Base-by-base conservation (phyloP, 35 echinoderm and acorn worm species). In the Apostichopus japonicus region DNA sequence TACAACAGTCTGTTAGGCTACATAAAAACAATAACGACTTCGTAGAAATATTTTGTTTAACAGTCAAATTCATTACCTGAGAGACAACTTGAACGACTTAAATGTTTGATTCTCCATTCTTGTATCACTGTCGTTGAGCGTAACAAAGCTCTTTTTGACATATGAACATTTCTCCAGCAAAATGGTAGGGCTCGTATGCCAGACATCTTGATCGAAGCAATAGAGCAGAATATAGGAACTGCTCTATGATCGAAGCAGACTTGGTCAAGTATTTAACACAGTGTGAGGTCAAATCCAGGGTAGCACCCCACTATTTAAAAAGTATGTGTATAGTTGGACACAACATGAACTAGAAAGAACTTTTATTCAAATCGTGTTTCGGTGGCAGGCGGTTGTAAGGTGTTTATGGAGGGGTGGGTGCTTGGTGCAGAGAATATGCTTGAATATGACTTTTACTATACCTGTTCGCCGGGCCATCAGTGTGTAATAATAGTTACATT, bases 151-250 rank as follows among this genome's bases (percentile, higher is more conserved):
- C 6, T 23, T 84, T 84, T 53, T 2, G 81, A 57, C 57, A 84
- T 22, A 84, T 23, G 81, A 54, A 8, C 15, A 84, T 57, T 84
- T 57, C 54, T 84, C 81, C 54, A 57, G 81, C 55, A 84, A 57
- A 57, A 21, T 17, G 81, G 19, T 84, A 55, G 71, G 71, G 71
- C 17, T 19, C 71, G 71, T 21, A 15, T 23, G n/a, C 71, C 17
- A 14, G 17, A 75, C 71, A 75, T 75, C 71, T 75, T 75, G 71
- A 75, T 67, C 19, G 11, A 67, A 67, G 11, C 11, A 67, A 11
- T 67, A 15, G 63, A 67, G 63, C 19, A 11, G 19, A 67, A 19
- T 19, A 67, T 15, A 19, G 63, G 33, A 44, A 44, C 33, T 44
- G 33, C 1, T 3, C 2, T 44, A 44, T 44, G 33, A 44, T 44